Evolutionary conservation across 2,113 vertebrate species (phyloP), one percentile per base, ranked within the genome.

Genomic region (Amphiprion percula): DNA sequence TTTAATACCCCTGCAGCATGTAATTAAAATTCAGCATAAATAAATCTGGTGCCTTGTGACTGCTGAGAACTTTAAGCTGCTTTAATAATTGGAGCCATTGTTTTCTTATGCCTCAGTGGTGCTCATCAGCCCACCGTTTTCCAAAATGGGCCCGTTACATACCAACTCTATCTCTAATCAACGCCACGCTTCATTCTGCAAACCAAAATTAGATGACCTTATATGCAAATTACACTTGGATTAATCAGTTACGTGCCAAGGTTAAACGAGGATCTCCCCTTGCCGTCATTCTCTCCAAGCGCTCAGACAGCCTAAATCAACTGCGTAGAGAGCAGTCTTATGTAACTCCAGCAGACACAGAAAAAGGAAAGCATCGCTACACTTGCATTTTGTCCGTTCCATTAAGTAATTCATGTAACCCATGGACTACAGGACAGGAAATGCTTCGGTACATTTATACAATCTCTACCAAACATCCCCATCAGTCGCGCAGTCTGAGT

Each of bases 131-230:
- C 6, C 12, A 68, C 17, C 8, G 2, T 72, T 83, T 71, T 77
- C 52, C 54, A 79, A 69, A 84, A 77, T 4, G 11, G 64, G 41
- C 23, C 19, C 0, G n/a, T 62, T 53, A 69, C 64, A 79, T 72
- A 58, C 75, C 41, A 39, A 76, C 50, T 55, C 64, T 7, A n/a
- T 74, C 78, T 86, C 83, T 64, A 72, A 91, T 85, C 83, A 87
- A 73, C 58, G 17, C 53, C 66, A 59, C 11, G 11, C 67, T 81
- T 82, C 47, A 52, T 56, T 77, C 63, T 30, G 52, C 84, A 74
- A 74, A 62, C 76, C 78, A 85, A 82, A 92, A 87, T 88, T 85
- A 90, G 71, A 90, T 83, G 82, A 88, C 87, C 87, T 91, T 88
- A 79, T 81, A 90, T 85, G 80, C 83, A 90, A 87, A 90, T 88